These are phyloP conservation scores for Amphiduros pacificus DNA, from an alignment of 2,888 invertebrate genomes.

Conservation along the genomic window DNA sequence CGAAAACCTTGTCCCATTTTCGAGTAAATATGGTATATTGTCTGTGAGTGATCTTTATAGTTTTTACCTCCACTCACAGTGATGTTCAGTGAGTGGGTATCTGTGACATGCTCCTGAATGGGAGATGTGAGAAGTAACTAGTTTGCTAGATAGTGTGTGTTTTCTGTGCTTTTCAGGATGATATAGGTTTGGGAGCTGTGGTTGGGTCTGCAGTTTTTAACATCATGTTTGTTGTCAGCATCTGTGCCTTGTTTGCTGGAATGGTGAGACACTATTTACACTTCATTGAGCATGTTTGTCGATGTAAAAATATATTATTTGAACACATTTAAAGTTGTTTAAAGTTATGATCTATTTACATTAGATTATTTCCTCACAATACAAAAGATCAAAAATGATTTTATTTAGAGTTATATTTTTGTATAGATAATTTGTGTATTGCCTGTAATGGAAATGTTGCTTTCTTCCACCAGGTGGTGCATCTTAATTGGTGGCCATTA, in stretches of 20 bases:
- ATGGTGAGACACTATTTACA: slow-evolving; percentile 37
- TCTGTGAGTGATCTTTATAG: too few relatives aligned
- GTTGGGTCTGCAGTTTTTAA: slow-evolving; percentile 59
- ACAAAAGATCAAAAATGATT: not conserved
- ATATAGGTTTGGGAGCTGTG: slow-evolving; percentile 57
- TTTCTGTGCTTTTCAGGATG: slow-evolving; percentile 30
- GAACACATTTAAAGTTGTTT: not conserved
- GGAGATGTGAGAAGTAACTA: too few relatives aligned
- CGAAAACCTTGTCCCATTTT: too few relatives aligned
- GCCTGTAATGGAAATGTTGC: not conserved
- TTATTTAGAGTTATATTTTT: not conserved
- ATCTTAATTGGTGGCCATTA: slow-evolving; percentile 68
- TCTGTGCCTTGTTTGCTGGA: slow-evolving; percentile 54
- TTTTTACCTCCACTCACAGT: too few relatives aligned
- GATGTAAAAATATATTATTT: not conserved
- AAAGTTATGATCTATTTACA: too few relatives aligned
- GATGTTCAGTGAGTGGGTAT: too few relatives aligned
- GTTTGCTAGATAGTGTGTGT: too few relatives aligned
- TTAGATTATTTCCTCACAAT: too few relatives aligned
- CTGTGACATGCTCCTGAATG: too few relatives aligned
- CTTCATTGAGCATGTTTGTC: not conserved
- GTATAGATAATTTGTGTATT: not conserved
- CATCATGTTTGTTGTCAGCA: slow-evolving; percentile 56
- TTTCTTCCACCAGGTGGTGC: slow-evolving; percentile 46
- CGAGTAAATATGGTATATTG: too few relatives aligned